Evolutionary conservation across 2,888 invertebrate genomes (phyloP).

Genomic region (Lymantria dispar): DNA sequence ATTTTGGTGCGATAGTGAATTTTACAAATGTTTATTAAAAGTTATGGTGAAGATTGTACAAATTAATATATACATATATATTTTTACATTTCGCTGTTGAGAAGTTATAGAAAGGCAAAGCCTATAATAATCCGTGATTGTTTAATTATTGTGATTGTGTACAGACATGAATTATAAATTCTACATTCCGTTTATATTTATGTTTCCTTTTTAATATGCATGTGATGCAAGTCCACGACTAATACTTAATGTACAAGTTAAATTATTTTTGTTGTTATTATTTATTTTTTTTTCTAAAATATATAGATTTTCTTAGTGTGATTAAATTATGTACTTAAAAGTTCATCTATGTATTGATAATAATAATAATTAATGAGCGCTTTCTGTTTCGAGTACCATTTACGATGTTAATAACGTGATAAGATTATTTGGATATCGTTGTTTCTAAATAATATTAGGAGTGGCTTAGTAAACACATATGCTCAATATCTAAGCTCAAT

Average conservation of each 20-base stretch:
- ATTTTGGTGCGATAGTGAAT: conserved; percentile 81
- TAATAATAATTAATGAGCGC: conserved; percentile 37
- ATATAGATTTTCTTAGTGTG: conserved; percentile 36
- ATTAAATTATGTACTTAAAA: conserved; percentile 57
- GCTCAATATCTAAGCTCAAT: conserved; percentile 72
- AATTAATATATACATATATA: conserved; percentile 70
- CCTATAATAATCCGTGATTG: conserved; percentile 73
- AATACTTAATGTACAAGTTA: conserved; percentile 70
- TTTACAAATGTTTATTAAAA: conserved; percentile 77
- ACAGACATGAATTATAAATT: conserved; percentile 79
- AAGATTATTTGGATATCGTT: not conserved
- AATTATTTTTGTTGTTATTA: conserved; percentile 56
- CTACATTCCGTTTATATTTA: conserved; percentile 77
- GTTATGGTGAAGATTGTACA: conserved; percentile 74
- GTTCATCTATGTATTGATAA: conserved; percentile 22
- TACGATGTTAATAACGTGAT: conserved; percentile 16
- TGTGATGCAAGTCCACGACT: conserved; percentile 81
- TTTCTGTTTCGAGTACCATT: conserved; percentile 45
- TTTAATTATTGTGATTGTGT: conserved; percentile 76
- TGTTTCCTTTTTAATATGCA: conserved; percentile 63
- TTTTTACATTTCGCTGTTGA: conserved; percentile 80
- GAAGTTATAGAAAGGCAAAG: conserved; percentile 73
- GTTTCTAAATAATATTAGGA: conserved; percentile 11
- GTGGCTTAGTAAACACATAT: conserved; percentile 37
- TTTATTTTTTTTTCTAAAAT: conserved; percentile 44